Conservation (phyloP, 1,140 invertebrate genomes). For the Leptinotarsa lineolata region DNA sequence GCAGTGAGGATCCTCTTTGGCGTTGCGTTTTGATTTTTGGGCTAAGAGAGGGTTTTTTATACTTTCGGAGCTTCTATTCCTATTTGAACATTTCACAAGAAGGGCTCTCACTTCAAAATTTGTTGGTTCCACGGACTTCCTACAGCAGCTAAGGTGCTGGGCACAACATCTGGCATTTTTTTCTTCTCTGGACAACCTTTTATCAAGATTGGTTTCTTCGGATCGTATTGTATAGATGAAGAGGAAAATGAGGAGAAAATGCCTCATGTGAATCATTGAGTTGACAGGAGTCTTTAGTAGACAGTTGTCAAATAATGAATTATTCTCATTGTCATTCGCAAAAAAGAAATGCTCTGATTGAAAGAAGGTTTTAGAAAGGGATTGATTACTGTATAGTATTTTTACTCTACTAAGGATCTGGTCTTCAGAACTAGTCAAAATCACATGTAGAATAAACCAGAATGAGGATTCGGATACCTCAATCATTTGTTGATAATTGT, state of each 20-base stretch:
- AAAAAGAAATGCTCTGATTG: no score
- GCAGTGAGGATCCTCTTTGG: conserved; percentile 26
- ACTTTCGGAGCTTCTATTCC: neutral
- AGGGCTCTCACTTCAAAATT: conserved; percentile 51
- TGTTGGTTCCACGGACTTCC: conserved; percentile 31
- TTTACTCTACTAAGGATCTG: no score
- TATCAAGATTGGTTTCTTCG: neutral
- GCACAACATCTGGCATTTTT: conserved; percentile 19
- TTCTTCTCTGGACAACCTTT: conserved; percentile 1
- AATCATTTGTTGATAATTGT: no score
- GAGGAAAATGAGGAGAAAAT: neutral
- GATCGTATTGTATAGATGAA: neutral
- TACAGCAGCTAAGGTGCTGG: conserved; percentile 5
- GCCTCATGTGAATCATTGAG: neutral
- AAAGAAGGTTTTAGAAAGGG: no score
- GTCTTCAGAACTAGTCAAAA: no score
- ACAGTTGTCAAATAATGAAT: no score
- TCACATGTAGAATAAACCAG: no score
- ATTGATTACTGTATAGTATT: no score
- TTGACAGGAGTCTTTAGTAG: no score
- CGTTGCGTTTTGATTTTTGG: neutral
- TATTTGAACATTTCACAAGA: conserved; percentile 43
- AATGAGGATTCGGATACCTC: no score
- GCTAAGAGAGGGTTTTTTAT: conserved; percentile 21
- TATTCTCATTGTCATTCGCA: no score